A percentile compares a stretch with the other conserved stretches of the same genome.
Evolutionary conservation across 2,113 vertebrate genomes (phyloP).

Genomic region (Oreochromis niloticus): DNA sequence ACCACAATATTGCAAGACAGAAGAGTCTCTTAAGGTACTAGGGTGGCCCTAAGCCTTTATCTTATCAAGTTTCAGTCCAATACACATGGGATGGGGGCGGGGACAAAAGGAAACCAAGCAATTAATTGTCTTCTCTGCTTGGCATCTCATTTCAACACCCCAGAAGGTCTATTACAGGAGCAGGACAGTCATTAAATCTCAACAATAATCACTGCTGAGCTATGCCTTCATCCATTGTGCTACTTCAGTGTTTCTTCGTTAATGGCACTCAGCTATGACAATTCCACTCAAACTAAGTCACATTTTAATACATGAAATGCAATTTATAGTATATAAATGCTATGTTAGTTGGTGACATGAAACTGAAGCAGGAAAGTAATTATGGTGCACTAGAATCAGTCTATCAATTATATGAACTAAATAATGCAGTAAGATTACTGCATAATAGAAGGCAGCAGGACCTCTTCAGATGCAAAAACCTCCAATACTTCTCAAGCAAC

Average conservation of each 20-base stretch:
- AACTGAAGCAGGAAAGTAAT: constrained; percentile 27
- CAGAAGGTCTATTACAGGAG: constrained; percentile 76
- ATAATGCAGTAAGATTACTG: background rate
- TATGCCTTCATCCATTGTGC: constrained; percentile 53
- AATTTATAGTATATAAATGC: constrained; percentile 39
- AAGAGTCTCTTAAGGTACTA: constrained; percentile 49
- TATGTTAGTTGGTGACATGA: constrained; percentile 26
- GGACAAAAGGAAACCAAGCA: constrained; percentile 73
- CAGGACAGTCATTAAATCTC: constrained; percentile 74
- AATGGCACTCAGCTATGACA: constrained; percentile 53
- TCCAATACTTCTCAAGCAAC: background rate
- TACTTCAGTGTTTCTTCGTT: constrained; percentile 49
- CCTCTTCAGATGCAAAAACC: constrained; percentile 1
- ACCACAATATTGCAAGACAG: constrained; percentile 7
- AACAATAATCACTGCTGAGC: constrained; percentile 75
- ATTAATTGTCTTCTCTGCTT: constrained; percentile 78
- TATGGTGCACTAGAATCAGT: background rate
- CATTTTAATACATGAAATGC: constrained; percentile 28
- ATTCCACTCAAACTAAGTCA: constrained; percentile 50
- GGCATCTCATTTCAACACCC: constrained; percentile 75
- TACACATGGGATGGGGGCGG: constrained; percentile 51
- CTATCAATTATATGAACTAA: constrained; percentile 14
- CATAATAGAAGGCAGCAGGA: constrained; percentile 2
- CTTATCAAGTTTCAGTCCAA: constrained; percentile 68
- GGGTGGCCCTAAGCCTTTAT: constrained; percentile 66